phyloP scores from a whole-genome alignment of 2,888 invertebrate genomes.

The Orthonevra nobilis region DNA sequence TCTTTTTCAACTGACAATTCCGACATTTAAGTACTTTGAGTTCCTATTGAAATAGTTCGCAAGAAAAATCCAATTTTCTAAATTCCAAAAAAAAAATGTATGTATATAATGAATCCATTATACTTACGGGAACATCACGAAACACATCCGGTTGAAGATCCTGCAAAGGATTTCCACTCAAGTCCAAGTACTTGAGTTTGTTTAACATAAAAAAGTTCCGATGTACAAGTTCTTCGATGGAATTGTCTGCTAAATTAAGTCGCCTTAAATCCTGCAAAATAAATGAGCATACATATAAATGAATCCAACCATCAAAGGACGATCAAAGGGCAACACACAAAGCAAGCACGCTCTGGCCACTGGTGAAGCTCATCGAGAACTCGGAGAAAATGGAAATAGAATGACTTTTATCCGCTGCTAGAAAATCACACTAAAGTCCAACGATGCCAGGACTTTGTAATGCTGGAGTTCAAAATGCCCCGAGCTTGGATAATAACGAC shows the following conservation, averaged over 20 bases:
- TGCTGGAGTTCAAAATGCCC: too few species aligned
- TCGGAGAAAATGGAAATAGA: too few species aligned
- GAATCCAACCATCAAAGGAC: slow-evolving; percentile 18
- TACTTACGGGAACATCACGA: slow-evolving; percentile 85
- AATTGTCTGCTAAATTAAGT: slow-evolving; percentile 85
- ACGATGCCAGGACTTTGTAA: too few species aligned
- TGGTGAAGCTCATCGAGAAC: too few species aligned
- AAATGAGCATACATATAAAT: slow-evolving; percentile 46
- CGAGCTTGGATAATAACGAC: background rate
- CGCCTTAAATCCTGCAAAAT: slow-evolving; percentile 83
- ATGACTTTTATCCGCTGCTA: too few species aligned
- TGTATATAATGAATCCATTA: background rate
- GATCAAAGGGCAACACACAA: slow-evolving; percentile 7
- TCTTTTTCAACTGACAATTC: slow-evolving; percentile 85
- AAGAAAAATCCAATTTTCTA: background rate
- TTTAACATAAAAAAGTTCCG: slow-evolving; percentile 88
- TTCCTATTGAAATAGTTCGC: slow-evolving; percentile 80
- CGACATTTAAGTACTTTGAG: slow-evolving; percentile 87
- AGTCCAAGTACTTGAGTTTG: slow-evolving; percentile 86
- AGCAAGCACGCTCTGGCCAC: too few species aligned
- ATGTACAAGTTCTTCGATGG: slow-evolving; percentile 85
- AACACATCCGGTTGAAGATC: slow-evolving; percentile 90
- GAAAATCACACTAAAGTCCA: too few species aligned
- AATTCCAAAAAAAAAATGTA: background rate
- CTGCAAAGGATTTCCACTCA: slow-evolving; percentile 87